Evolutionary conservation across 1,140 invertebrate species (phyloP).

Genomic region (Nylanderia fulva): DNA sequence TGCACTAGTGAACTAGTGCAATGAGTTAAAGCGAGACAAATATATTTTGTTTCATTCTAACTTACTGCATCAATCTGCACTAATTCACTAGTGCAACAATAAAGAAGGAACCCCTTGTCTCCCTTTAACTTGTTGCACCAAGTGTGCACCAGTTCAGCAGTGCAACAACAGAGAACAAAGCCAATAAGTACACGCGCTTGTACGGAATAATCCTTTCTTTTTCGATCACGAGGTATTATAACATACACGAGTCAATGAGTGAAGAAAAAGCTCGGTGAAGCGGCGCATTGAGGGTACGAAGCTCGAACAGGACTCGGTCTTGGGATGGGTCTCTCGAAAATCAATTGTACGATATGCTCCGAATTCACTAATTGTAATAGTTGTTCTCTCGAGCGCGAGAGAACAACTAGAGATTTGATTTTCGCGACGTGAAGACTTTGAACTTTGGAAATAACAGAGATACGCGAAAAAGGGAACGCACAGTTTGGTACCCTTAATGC

Average conservation of each 20-base stretch:
- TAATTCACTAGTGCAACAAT: no score
- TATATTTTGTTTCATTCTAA: no score
- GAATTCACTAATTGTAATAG: conserved; percentile 24
- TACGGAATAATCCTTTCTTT: conserved; percentile 37
- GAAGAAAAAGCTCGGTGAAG: conserved; percentile 49
- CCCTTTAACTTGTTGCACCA: no score
- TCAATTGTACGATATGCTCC: neutral
- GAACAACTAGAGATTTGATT: neutral
- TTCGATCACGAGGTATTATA: conserved; percentile 35
- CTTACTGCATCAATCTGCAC: no score
- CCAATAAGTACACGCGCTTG: conserved; percentile 52
- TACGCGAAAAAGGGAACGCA: conserved; percentile 53
- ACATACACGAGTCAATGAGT: conserved; percentile 40
- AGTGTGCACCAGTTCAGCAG: no score
- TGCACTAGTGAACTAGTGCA: no score
- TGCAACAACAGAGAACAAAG: no score
- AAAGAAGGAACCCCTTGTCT: no score
- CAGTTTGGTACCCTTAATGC: conserved; percentile 65
- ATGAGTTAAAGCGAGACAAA: no score
- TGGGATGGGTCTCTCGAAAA: neutral
- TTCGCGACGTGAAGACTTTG: neutral
- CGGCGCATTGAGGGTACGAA: conserved; percentile 57
- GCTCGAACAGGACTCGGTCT: conserved; percentile 11
- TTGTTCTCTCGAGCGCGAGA: neutral
- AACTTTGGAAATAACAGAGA: neutral